Base-by-base conservation (phyloP, 2,113 vertebrate genomes). In the Phodopus roborovskii region DNA sequence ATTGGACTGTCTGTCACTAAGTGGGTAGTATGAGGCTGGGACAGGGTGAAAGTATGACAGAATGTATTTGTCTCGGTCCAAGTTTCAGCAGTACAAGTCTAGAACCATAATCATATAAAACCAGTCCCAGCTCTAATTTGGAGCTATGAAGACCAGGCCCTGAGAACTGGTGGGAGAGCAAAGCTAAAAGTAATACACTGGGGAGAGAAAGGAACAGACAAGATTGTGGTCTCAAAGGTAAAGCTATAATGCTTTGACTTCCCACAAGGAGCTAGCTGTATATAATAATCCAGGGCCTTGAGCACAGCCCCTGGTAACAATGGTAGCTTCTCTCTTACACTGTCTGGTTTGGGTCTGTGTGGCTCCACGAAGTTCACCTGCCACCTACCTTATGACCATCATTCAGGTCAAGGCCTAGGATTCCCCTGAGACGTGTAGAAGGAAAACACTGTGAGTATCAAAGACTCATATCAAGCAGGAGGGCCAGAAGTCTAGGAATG, bases 81-180 rank as follows among this genome's bases (percentile, higher is more conserved):
- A 64, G 58, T 86, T 73, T 95, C 62, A 93, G 84, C 53, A 39
- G 26, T 62, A 82, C 28, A 45, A 93, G 45, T 94, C 74, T 86
- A 78, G 64, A 70, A 71, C 11, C 20, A 42, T 16, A n/a, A 77
- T 53, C 24, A 36, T 93, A 45, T 93, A 60, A 92, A 81, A 95
- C 15, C 68, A 82, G 85, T 68, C 82, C 42, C 39, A 60, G 62
- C 50, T 20, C 70, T 90, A 45, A 83, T 87, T 92, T 93, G 88
- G 79, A 79, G 81, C 64, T 53, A 22, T 75, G 81, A 68, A 79
- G 26, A 53, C 64, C 50, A 91, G 42, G 15, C 64, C 60, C 58
- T 92, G 94, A 62, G 78, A 78, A 94, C 86, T 42, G n/a, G 22
- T 24, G 50, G 78, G 58, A 50, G 48, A 73, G 33, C 26, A 42